Conservation (phyloP, 2,113 vertebrate genomes). For the Anseranas semipalmata region DNA sequence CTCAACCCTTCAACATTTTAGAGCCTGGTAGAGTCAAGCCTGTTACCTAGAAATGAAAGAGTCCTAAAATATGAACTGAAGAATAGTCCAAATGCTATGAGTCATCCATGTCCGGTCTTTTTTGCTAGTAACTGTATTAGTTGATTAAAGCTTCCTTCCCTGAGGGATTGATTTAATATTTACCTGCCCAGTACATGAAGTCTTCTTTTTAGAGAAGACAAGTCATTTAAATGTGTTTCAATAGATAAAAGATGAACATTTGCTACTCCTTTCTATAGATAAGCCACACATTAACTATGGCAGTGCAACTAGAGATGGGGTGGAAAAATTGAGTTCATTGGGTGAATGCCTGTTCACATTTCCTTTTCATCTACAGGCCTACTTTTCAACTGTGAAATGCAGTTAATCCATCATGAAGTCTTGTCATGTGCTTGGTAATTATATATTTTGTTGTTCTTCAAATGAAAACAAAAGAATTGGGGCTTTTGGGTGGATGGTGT, state of each 20-base stretch:
- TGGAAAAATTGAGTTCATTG: conserved; percentile 52
- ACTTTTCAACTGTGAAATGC: conserved; percentile 39
- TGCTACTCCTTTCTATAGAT: not conserved
- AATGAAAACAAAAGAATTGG: not conserved
- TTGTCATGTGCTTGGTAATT: conserved; percentile 6
- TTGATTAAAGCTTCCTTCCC: not conserved
- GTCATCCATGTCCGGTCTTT: not conserved
- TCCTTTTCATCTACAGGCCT: conserved; percentile 38
- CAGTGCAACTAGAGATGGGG: not conserved
- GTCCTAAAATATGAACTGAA: not conserved
- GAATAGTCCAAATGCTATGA: not conserved
- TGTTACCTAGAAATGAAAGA: not conserved
- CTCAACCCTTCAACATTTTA: not conserved
- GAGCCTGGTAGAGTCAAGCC: not conserved
- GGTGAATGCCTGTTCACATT: conserved; percentile 28
- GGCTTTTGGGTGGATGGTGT: not conserved
- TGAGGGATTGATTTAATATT: not conserved
- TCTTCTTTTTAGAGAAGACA: not conserved
- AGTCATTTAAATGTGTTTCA: not conserved
- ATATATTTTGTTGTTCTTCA: not conserved
- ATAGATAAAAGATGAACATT: not conserved
- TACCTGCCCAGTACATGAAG: not conserved
- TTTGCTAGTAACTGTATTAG: not conserved
- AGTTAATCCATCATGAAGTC: conserved; percentile 66
- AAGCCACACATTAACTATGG: not conserved